Evolutionary conservation across 2,113 vertebrate species (phyloP), one percentile per base, ranked within the genome.

Genomic region (Deroptyus accipitrinus): DNA sequence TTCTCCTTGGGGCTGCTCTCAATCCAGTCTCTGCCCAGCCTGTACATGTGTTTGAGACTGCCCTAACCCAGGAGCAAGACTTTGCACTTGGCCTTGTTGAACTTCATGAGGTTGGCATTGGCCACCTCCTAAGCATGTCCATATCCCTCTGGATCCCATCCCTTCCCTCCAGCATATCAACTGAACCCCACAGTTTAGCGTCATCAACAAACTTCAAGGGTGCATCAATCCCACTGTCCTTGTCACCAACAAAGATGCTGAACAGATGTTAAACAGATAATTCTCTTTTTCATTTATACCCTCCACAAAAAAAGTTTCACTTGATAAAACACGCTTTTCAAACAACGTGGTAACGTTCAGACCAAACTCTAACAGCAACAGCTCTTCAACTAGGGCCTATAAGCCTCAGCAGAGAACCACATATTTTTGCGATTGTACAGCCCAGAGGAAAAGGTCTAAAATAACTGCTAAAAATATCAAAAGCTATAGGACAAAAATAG

Each of bases 401-500:
- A 94, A 95, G 87, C 59, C 83, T 92, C 79, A 88, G 62, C 33
- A 79, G 63, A 87, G 55, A 91, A 4, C 30, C 23, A 82, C 72
- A 41, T 86, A 70, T 63, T 90, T 88, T 66, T 92, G 64, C 48
- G 51, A 86, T 41, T 80, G 63, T 31, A 41, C 44, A 92, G 76
- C 86, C 73, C 76, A 66, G 61, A 92, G 79, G 83, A 93, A 92
- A 74, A 31, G 77, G 75, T 49, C 86, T 73, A 90, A 97, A 95
- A 92, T 93, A 96, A 90, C 88, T n/a, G 8, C 39, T 41, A 23
- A 59, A 93, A 86, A 15, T 35, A 19, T 5, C 9, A 73, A 83
- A 80, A 86, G 31, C 68, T 92, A 52, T 57, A 86, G 75, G 54
- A 70, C 37, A 96, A 92, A 96, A 95, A 92, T 90, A 96, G 85